Conservation (phyloP, 2,797 vertebrate genomes). For the Lophotriccus pileatus region DNA sequence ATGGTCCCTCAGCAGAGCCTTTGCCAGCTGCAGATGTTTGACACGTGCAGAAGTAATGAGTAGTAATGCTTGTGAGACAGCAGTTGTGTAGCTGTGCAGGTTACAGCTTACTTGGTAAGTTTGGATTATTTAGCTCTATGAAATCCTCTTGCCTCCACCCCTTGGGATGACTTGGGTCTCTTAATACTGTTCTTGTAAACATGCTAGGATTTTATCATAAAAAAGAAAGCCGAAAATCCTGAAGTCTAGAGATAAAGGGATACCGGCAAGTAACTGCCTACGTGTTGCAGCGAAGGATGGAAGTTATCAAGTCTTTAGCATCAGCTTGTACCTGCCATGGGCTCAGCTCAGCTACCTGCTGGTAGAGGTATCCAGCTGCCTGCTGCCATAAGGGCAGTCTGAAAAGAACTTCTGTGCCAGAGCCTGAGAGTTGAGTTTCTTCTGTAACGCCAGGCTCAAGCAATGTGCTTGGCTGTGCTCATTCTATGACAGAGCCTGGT, state of each 20-base stretch:
- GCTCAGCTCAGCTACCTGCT: neutral
- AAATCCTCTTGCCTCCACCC: neutral
- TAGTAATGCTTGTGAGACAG: neutral
- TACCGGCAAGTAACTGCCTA: neutral
- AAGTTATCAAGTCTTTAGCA: neutral
- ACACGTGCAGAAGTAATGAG: neutral
- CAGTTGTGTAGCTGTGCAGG: neutral
- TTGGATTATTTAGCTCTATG: neutral
- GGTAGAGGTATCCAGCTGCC: neutral
- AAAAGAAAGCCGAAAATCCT: neutral
- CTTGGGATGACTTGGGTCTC: neutral
- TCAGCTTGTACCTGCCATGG: neutral
- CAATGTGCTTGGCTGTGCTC: fast-evolving
- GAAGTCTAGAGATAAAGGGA: neutral
- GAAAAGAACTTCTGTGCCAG: neutral
- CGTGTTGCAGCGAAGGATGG: neutral
- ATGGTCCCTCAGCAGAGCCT: neutral
- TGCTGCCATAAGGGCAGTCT: neutral
- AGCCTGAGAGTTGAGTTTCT: neutral
- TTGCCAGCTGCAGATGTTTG: neutral
- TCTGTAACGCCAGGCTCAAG: neutral
- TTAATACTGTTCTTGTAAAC: neutral
- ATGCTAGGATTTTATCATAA: neutral
- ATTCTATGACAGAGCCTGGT: neutral
- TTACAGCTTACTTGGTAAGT: neutral